Conservation (phyloP, 2,888 invertebrate species). For the Acanthoscelides obtectus region DNA sequence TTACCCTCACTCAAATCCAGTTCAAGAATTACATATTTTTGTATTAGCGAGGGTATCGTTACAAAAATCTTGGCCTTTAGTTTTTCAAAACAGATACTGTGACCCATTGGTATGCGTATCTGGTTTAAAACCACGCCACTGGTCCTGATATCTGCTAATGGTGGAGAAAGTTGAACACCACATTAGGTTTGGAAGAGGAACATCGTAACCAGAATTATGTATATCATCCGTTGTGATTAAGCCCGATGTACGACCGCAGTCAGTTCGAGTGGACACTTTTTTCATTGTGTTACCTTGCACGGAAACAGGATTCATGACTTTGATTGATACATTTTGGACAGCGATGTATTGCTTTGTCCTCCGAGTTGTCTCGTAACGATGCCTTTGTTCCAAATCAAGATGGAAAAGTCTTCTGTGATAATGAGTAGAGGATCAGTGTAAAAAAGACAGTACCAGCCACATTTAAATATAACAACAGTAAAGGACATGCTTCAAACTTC, state of each 20-base stretch:
- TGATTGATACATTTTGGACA: neutral
- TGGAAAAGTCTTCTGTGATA: neutral
- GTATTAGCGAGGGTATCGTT: no score
- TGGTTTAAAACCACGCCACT: neutral
- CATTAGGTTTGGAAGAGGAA: neutral
- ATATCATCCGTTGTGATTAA: neutral
- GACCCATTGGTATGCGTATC: no score
- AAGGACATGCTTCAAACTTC: no score
- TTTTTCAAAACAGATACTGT: no score
- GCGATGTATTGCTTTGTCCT: neutral
- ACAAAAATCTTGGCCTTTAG: no score
- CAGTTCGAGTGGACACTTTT: neutral
- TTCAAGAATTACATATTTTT: no score
- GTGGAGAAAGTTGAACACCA: neutral
- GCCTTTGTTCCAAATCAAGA: neutral
- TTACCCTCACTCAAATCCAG: no score
- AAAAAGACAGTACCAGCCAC: no score
- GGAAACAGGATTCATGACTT: neutral
- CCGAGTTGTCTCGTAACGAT: neutral
- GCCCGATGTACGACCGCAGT: neutral
- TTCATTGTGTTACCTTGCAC: neutral
- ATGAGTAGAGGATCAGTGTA: neutral
- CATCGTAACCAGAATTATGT: neutral
- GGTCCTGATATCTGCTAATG: neutral
- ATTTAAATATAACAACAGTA: no score